Base-by-base conservation (phyloP, 1,140 invertebrate genomes). In the Macrotrachela quadricornifera region DNA sequence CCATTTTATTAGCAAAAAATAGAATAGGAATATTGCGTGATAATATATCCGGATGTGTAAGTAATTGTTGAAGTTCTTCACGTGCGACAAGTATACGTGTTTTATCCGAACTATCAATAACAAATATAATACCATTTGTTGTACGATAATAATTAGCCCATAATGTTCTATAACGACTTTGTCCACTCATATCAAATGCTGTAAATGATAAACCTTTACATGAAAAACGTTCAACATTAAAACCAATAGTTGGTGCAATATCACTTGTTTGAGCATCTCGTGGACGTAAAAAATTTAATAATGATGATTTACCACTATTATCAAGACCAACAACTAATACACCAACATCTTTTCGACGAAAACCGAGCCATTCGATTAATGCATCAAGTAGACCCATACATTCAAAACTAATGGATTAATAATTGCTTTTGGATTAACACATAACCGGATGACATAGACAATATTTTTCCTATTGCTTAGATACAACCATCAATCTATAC, bases 1-100 rank as follows among this genome's bases (percentile, higher is more conserved):
- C 91, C 75, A 85, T 85, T 74, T 97, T 97, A 70, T 97, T 97
- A n/a, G 88, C 88, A 67, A 88, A 81, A 66, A 97, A 87, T 9
- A 97, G 71, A 54, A 97, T 79, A 0, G 92, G 92, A 53, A 92
- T 72, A 55, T 78, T 75, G 54, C 71, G 71, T 60, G 73, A 68
- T 55, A 74, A 74, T 53, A 95, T 76, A 59, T 92, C 84, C 1
- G 83, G 81, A 75, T 96, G 86, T 59, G 87, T 79, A 13, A 96
- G 70, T 56, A 95, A 65, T 59, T 80, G 74, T 58, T 84, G 79
- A 38, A 88, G 64, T 74, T 88, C 85, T 62, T 88, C 84, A 65
- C 80, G 80, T 0, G 80, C 82, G 0, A 88, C 83, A 10, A 83
- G 85, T 58, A 97, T 73, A 58, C 92, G 70, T 52, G 97, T 70